Evolutionary conservation across 2,113 vertebrate genomes (phyloP), one percentile per base, ranked within the genome.

Genomic region (Sturnira hondurensis): DNA sequence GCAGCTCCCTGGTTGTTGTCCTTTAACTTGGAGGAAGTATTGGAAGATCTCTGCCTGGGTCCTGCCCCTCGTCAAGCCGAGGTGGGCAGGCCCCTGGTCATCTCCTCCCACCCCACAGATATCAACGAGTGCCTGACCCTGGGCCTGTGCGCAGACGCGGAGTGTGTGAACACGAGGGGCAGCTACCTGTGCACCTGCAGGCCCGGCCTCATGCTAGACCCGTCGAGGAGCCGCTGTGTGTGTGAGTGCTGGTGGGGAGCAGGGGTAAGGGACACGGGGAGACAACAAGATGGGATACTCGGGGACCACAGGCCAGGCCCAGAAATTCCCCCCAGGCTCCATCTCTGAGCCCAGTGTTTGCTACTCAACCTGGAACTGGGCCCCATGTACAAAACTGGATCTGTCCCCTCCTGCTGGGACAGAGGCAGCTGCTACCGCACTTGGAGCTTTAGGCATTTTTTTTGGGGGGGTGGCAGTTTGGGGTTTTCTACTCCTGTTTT

Each of bases 111-210:
- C 38, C 71, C 98, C 96, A 56, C 98, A 99, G 99, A 99, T 96
- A 98, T 99, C 98, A 99, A 99, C 8, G 99, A 99, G 97, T 99
- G 99, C 97, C 96, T 98, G 95, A 98, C 98, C 58, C 98, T 98
- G 36, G 99, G 99, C 54, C 96, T 99, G 96, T 99, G 99, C 98
- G 98, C 99, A 98, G 99, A 99, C 41, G 99, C 99, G 0, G 95
- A 99, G 90, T 99, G 99, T 80, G 98, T 99, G 98, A 99, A 99
- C 98, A 99, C 99, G 91, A 98, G 98, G 4, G 99, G 99, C 96
- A 99, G 99, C 98, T 99, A 99, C 98, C 99, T 98, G 95, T 99
- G 99, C 96, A 98, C 99, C 91, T 99, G 99, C 98, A 98, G 98
- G 96, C 97, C 95, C 19, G 99, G 99, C 45, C 99, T 98, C 98